Conservation (phyloP, 2,797 vertebrate species). For the Cossypha caffra region DNA sequence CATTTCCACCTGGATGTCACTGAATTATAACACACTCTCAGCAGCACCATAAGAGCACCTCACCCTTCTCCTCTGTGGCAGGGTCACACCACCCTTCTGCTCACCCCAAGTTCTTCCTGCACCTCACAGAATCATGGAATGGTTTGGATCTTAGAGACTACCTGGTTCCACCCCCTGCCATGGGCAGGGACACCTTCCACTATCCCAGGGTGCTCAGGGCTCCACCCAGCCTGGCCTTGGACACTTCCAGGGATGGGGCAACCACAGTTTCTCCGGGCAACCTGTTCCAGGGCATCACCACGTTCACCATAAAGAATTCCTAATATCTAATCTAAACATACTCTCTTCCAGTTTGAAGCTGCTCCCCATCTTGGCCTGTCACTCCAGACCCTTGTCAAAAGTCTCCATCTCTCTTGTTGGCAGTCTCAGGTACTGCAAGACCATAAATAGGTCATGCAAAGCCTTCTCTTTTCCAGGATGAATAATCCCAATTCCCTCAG, state of each 20-base stretch:
- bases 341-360: not conserved
- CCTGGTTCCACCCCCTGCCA: not conserved
- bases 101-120: not conserved
- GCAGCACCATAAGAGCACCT: not conserved
- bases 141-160: not conserved
- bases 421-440: not conserved
- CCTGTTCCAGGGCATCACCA: not conserved
- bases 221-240: not conserved
- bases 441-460: not conserved
- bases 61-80: rapidly evolving
- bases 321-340: not conserved
- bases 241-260: not conserved
- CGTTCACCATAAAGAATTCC: not conserved
- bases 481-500: not conserved
- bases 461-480: not conserved
- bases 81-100: not conserved
- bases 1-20: not conserved
- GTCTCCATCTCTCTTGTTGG: not conserved
- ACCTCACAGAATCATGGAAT: not conserved
- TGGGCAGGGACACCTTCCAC: not conserved
- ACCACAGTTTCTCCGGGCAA: not conserved
- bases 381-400: not conserved
- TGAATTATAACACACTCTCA: not conserved
- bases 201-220: not conserved
- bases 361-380: not conserved